Evolutionary conservation across 2,797 vertebrate species (phyloP).

Genomic region (Benthosema pterotum): DNA sequence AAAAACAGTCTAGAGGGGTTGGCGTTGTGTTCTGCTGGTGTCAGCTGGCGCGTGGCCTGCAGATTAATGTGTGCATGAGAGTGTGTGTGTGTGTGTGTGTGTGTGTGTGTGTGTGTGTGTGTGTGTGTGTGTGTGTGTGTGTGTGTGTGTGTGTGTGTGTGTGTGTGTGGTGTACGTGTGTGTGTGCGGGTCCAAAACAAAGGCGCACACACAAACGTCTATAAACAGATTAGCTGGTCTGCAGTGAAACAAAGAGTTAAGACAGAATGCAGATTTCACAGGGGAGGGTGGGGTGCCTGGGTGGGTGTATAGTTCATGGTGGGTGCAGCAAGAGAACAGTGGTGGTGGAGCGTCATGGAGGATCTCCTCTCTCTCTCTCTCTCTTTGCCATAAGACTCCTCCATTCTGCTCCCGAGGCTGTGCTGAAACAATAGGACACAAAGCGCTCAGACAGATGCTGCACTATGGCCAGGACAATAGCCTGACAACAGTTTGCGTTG

Average conservation of each 20-base stretch:
- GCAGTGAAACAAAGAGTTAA: constrained; percentile 78
- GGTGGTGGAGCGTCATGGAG: constrained; percentile 65
- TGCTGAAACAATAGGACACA: constrained; percentile 71
- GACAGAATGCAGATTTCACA: constrained; percentile 81
- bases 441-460: constrained; percentile 75
- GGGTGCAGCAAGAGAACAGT: constrained; percentile 32
- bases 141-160: constrained; percentile 8
- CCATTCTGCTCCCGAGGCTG: constrained; percentile 70
- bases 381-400: constrained; percentile 68
- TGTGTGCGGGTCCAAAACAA: constrained; percentile 58
- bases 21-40: constrained; percentile 75
- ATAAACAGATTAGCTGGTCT: constrained; percentile 79
- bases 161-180: constrained; percentile 8
- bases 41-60: constrained; percentile 74
- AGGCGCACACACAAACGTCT: constrained; percentile 68
- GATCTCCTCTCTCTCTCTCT: constrained; percentile 68
- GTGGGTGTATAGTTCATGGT: constrained; percentile 23
- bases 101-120: constrained; percentile 21
- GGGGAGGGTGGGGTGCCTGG: constrained; percentile 43
- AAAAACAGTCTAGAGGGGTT: constrained; percentile 57
- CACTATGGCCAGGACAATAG: constrained; percentile 62
- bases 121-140: constrained; percentile 20
- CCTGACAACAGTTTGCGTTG: constrained; percentile 63
- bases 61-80: constrained; percentile 62
- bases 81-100: constrained; percentile 9